Evolutionary conservation across 2,888 invertebrate genomes (phyloP), one percentile per base, ranked within the genome.

Genomic region (Cristatella mucedo): DNA sequence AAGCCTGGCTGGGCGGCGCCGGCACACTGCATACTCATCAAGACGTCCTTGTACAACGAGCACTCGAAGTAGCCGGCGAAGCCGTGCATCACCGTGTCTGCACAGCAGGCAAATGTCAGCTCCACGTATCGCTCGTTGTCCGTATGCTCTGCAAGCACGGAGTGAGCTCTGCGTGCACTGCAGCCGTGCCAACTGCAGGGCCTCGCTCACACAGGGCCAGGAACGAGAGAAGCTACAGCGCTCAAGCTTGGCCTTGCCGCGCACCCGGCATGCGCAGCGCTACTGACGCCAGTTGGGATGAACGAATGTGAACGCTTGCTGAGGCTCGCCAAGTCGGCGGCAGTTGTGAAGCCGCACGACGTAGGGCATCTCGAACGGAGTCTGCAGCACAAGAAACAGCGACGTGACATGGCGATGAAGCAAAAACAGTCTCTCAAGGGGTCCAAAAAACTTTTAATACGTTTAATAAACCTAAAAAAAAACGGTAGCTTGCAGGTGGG

Each of bases 11-110:
- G 11, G n/a, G 11, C 11, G n/a, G 26, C n/a, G 11, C n/a, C 26
- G n/a, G 26, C 11, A 26, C 26, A 26, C 11, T 26, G 33, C 4
- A 15, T 45, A 59, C 61, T 61, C 63, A 60, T 93, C 93, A 34
- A 97, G 70, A 89, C 75, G 54, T 83, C 76, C 46, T 80, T 80
- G 66, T 82, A 93, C 13, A 97, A 71, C 18, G 75, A 69, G 29
- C 86, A 77, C 57, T 89, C 82, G 68, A 97, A 97, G 65, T 86
- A 97, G 4, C 97, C 97, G 20, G 82, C 83, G 67, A 97, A 84
- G 2, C 93, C 97, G 58, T 89, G 87, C 50, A 93, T 68, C 2
- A 87, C 75, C 58, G 79, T 77, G 56, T 85, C 80, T 53, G 79
- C 75, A 21, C 71, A 62, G 2, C 77, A 76, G 13, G 70, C 65